Evolutionary conservation across 64 coral and sea anemone species (phyloP).

Genomic region (Porites lutea): DNA sequence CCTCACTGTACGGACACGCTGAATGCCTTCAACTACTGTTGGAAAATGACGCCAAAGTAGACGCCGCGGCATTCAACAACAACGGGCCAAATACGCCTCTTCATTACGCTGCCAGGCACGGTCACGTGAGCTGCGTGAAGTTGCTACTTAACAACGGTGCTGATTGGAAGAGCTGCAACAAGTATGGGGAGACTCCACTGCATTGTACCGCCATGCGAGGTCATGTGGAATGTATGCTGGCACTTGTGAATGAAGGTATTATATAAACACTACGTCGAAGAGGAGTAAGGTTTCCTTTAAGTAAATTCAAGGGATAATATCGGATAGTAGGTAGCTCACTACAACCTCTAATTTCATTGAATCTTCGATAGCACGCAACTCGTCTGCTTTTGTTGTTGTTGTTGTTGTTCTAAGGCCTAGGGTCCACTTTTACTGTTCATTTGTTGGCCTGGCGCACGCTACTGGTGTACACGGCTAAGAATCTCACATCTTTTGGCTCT

Average conservation of each 20-base stretch:
- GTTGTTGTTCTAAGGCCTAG: too few relatives aligned
- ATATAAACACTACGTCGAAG: not conserved
- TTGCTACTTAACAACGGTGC: constrained; percentile 47
- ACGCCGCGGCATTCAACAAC: constrained; percentile 54
- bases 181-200: constrained; percentile 57
- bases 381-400: too few relatives aligned
- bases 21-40: constrained; percentile 57
- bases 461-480: too few relatives aligned
- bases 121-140: constrained; percentile 36
- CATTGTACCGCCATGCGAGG: constrained; percentile 77
- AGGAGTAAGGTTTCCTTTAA: too few relatives aligned
- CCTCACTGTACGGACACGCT: constrained; percentile 50
- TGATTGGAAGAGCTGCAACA: constrained; percentile 39
- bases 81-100: constrained; percentile 62
- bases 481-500: too few relatives aligned
- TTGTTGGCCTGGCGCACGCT: too few relatives aligned
- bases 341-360: too few relatives aligned
- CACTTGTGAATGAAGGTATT: constrained; percentile 67
- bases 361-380: too few relatives aligned
- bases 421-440: too few relatives aligned
- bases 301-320: too few relatives aligned
- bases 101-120: constrained; percentile 67
- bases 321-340: too few relatives aligned
- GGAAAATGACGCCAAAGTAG: constrained; percentile 30
- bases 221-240: constrained; percentile 71